Base-by-base conservation (phyloP, 2,113 vertebrate genomes). In the Oceanites oceanicus region DNA sequence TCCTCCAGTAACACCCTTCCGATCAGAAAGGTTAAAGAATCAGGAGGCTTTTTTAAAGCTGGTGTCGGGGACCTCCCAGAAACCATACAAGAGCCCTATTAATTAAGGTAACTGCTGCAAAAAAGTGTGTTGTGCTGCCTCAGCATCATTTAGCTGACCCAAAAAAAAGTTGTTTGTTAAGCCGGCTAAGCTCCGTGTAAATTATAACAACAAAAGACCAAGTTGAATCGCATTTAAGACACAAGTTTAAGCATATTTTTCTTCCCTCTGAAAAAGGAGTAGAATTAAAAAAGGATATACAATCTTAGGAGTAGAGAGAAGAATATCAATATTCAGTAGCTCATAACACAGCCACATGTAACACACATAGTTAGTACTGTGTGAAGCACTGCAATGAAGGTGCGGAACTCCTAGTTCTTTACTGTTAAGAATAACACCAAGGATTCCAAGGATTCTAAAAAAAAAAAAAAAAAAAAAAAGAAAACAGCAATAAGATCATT, bases 61-160 rank as follows among this genome's bases (percentile, higher is more conserved):
- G 13, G 5, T 40, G 45, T 18, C 1, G 13, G 74, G 65, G 45
- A 91, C 61, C 62, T 89, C 76, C 87, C 13, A 47, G 62, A 53
- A 89, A 91, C 30, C 34, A 87, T 56, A 16, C 49, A 87, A 85
- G 11, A 89, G 11, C 15, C 52, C 53, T 81, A 66, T 53, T 90
- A 94, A 94, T 94, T 95, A 97, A 88, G 53, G 63, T 34, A 95
- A 76, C 80, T 88, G 67, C 58, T 45, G 63, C 81, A 95, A 63
- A 42, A 81, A 91, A 95, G 44, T 56, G 13, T 80, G 70, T 90
- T 79, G 13, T 71, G 77, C 91, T 94, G 86, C 77, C 71, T 96
- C 94, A 95, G 76, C 86, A 84, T n/a, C 65, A 47, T 62, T 29
- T 29, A 82, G 70, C 71, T 92, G 84, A 95, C 91, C 86, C 86